Percentiles rank a stretch among this genome's conserved stretches.
Evolutionary conservation across 2,797 vertebrate genomes (phyloP).

Genomic region (Ctenosaura bakeri): DNA sequence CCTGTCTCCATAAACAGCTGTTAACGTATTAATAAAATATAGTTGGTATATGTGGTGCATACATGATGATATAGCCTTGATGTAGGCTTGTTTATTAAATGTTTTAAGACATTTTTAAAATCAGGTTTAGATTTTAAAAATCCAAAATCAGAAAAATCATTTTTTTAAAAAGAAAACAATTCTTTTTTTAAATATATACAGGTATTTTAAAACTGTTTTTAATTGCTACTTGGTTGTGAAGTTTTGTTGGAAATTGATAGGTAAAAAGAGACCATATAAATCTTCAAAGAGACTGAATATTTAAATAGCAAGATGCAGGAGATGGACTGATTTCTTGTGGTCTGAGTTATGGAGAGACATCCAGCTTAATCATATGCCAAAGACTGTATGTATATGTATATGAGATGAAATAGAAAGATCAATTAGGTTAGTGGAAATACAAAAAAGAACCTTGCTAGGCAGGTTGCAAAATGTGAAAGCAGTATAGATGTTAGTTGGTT

Average conservation of each 20-base stretch:
- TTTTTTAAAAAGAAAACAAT: too few species aligned
- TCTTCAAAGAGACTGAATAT: background rate
- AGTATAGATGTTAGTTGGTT: background rate
- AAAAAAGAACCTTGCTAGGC: background rate
- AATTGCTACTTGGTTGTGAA: background rate
- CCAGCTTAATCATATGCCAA: background rate
- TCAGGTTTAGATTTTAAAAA: too few species aligned
- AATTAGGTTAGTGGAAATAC: background rate
- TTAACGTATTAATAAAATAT: too few species aligned
- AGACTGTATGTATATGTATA: background rate
- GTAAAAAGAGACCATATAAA: background rate
- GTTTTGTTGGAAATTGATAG: background rate
- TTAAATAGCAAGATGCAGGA: background rate
- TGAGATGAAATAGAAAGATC: background rate
- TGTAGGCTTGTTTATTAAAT: too few species aligned
- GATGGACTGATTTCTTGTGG: background rate
- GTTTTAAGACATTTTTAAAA: too few species aligned
- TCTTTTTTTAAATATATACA: too few species aligned
- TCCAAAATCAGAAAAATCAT: too few species aligned
- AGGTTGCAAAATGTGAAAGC: background rate
- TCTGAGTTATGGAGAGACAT: background rate
- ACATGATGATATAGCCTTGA: too few species aligned
- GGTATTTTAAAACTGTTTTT: background rate
- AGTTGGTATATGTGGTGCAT: too few species aligned
- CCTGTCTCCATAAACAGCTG: too few species aligned